Evolutionary conservation across 2,113 vertebrate genomes (phyloP).

Genomic region (Calonectris borealis): DNA sequence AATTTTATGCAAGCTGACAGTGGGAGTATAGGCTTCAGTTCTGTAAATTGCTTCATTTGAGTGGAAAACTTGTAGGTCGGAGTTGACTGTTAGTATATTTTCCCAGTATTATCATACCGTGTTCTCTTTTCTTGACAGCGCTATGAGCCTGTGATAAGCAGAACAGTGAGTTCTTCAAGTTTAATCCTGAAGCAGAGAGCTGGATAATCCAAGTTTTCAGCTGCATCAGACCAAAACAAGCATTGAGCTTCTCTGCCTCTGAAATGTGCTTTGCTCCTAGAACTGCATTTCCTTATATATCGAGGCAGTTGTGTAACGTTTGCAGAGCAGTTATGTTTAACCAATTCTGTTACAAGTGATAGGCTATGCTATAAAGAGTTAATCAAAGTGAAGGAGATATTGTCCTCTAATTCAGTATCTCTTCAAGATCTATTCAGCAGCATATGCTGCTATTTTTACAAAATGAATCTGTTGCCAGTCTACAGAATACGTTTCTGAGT

Average conservation of each 20-base stretch:
- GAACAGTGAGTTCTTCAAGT: neutral
- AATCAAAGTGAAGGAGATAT: rapidly evolving
- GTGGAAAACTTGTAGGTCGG: neutral
- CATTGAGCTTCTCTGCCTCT: neutral
- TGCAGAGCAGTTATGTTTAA: neutral
- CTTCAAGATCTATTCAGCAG: neutral
- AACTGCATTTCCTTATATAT: rapidly evolving
- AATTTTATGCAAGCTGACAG: neutral
- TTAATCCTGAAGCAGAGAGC: neutral
- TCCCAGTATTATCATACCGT: rapidly evolving
- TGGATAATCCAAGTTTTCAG: neutral
- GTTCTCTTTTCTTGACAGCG: neutral
- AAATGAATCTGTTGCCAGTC: neutral
- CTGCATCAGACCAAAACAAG: neutral
- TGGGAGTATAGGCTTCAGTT: neutral
- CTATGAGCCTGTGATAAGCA: neutral
- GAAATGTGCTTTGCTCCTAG: neutral
- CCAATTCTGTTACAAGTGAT: neutral
- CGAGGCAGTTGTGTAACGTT: rapidly evolving
- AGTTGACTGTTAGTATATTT: neutral
- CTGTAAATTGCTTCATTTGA: neutral
- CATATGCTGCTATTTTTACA: neutral
- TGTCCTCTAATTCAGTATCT: neutral
- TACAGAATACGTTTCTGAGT: neutral
- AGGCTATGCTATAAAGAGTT: neutral